Evolutionary conservation across 1,140 invertebrate genomes (phyloP).

Genomic region (Leptinotarsa undecemlineata): DNA sequence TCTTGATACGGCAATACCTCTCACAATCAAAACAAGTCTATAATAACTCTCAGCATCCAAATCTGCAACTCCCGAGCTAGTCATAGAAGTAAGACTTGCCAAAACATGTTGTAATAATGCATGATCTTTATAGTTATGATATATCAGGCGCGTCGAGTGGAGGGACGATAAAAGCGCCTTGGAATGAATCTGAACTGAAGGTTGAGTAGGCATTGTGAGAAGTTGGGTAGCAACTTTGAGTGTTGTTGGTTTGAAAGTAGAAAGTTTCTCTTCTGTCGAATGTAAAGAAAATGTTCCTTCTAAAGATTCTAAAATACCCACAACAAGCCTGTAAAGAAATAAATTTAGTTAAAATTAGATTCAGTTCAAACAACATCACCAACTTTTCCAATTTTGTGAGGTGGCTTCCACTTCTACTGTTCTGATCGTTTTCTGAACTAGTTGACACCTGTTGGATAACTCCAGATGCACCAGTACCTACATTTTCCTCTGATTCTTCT

Average conservation of each 20-base stretch:
- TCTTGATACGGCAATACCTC: slow-evolving; percentile 81
- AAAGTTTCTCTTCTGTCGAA: slow-evolving; percentile 54
- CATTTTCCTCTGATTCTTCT: slow-evolving; percentile 86
- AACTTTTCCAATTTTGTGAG: slow-evolving; percentile 26
- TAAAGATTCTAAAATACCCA: slow-evolving; percentile 74
- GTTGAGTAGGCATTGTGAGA: slow-evolving; percentile 81
- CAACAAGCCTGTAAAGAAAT: slow-evolving; percentile 63
- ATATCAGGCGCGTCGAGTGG: slow-evolving; percentile 70
- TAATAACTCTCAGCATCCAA: slow-evolving; percentile 93
- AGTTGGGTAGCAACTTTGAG: slow-evolving; percentile 77
- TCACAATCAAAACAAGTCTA: slow-evolving; percentile 79
- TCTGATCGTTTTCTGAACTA: slow-evolving; percentile 26
- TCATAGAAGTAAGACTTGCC: slow-evolving; percentile 68
- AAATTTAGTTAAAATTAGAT: slow-evolving; percentile 18
- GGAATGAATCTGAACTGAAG: slow-evolving; percentile 75
- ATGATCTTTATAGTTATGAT: slow-evolving; percentile 89
- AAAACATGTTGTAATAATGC: slow-evolving; percentile 80
- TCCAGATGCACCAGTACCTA: slow-evolving; percentile 39
- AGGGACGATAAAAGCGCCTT: slow-evolving; percentile 81
- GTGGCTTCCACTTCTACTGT: slow-evolving; percentile 1
- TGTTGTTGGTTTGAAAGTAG: slow-evolving; percentile 61
- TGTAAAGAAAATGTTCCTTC: slow-evolving; percentile 68
- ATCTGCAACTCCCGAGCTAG: slow-evolving; percentile 59
- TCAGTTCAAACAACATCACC: background rate
- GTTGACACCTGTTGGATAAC: slow-evolving; percentile 10